Conservation (phyloP, 1,140 invertebrate genomes). For the Achroia grisella region DNA sequence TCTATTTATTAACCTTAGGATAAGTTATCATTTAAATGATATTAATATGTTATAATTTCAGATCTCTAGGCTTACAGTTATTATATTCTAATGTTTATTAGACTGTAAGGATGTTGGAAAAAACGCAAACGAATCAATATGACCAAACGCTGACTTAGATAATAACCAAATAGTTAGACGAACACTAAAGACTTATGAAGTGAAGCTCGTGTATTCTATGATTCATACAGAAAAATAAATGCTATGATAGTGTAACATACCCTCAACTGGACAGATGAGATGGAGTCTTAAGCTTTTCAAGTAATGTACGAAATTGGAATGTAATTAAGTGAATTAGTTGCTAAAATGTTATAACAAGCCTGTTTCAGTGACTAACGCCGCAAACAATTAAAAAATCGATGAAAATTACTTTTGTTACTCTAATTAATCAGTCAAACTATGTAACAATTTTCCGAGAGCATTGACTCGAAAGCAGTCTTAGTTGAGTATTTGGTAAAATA, state of each 20-base stretch:
- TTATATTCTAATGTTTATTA: not conserved
- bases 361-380: conserved; percentile 30
- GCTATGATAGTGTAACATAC: too few species aligned
- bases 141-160: too few species aligned
- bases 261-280: not conserved
- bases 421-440: conserved; percentile 5
- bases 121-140: too few species aligned
- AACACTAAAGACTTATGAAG: too few species aligned
- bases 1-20: conserved; percentile 3
- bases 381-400: not conserved
- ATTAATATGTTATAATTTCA: conserved; percentile 2
- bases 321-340: not conserved
- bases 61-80: conserved; percentile 2
- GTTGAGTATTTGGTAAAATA: conserved; percentile 10
- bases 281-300: not conserved
- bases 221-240: too few species aligned
- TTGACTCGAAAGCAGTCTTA: conserved; percentile 12
- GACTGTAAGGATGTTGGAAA: not conserved
- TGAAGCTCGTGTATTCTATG: too few species aligned
- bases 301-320: conserved; percentile 7
- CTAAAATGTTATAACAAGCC: conserved; percentile 14
- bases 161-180: too few species aligned
- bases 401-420: not conserved
- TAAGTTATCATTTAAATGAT: not conserved
- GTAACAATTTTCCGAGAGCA: conserved; percentile 3